These are phyloP conservation scores for Acromyrmex charruanus DNA, from an alignment of 1,140 invertebrate species.

Conservation along the genomic window DNA sequence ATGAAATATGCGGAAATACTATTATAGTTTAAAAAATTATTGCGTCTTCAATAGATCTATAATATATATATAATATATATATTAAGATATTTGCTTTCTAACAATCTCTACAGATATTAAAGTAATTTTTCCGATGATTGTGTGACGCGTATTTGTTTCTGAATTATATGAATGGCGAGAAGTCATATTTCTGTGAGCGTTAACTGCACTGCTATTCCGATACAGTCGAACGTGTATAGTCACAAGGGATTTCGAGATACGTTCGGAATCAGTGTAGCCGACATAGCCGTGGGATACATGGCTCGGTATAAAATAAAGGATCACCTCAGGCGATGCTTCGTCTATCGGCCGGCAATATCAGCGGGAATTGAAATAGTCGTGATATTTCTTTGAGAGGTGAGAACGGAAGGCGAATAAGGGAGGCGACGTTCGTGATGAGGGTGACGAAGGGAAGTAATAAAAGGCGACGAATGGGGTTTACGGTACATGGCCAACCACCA, in stretches of 20 bases:
- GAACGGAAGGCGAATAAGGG: constrained; percentile 37
- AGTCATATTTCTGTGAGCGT: neutral
- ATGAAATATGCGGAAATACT: too few relatives aligned
- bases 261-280: constrained; percentile 18
- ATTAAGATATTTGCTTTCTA: neutral
- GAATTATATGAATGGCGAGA: neutral
- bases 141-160: neutral
- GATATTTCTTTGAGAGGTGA: constrained; percentile 80
- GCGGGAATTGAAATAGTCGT: constrained; percentile 83
- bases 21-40: too few relatives aligned
- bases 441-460: constrained; percentile 76
- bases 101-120: neutral
- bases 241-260: constrained; percentile 40
- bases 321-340: constrained; percentile 74
- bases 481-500: constrained; percentile 62
- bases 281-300: constrained; percentile 60
- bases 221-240: constrained; percentile 24
- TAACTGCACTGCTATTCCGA: neutral
- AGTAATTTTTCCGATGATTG: neutral
- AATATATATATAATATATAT: too few relatives aligned
- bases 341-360: constrained; percentile 83
- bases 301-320: constrained; percentile 81
- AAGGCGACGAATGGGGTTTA: constrained; percentile 74
- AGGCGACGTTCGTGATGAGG: constrained; percentile 38
- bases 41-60: too few relatives aligned